Evolutionary conservation across 2,797 vertebrate species (phyloP).

Genomic region (Dipus sagitta): DNA sequence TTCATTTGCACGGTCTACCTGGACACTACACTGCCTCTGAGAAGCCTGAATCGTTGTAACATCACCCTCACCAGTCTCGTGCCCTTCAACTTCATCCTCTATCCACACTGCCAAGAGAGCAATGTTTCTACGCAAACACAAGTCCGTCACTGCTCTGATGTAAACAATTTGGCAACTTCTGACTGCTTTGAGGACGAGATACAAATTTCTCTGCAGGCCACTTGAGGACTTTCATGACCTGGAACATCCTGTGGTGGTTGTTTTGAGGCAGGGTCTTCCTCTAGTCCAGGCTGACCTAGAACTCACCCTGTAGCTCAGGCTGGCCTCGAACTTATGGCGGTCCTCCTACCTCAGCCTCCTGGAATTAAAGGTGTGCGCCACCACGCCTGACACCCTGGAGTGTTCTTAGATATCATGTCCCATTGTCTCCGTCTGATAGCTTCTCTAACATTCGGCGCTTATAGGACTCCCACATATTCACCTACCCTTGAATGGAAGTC

Average conservation of each 20-base stretch:
- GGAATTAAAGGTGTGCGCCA: too few species aligned
- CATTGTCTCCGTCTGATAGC: neutral
- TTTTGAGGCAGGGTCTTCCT: too few species aligned
- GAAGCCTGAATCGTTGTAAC: neutral
- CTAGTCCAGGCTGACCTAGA: too few species aligned
- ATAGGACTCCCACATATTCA: neutral
- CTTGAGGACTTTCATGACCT: neutral
- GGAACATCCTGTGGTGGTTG: neutral
- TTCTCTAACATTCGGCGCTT: neutral
- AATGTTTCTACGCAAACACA: neutral
- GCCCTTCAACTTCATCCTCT: neutral
- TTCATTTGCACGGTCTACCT: constrained; percentile 7
- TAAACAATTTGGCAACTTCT: constrained; percentile 34
- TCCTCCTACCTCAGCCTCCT: too few species aligned
- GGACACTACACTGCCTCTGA: constrained; percentile 14
- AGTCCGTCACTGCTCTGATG: neutral
- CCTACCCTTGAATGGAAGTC: neutral
- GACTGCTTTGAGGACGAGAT: constrained; percentile 31
- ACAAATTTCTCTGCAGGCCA: neutral
- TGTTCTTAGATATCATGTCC: neutral
- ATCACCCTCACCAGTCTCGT: neutral
- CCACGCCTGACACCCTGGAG: too few species aligned
- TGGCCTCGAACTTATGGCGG: too few species aligned
- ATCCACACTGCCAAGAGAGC: neutral
- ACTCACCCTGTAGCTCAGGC: too few species aligned